Evolutionary conservation across 2,113 vertebrate species (phyloP).

Genomic region (Cyprinodon variegatus): DNA sequence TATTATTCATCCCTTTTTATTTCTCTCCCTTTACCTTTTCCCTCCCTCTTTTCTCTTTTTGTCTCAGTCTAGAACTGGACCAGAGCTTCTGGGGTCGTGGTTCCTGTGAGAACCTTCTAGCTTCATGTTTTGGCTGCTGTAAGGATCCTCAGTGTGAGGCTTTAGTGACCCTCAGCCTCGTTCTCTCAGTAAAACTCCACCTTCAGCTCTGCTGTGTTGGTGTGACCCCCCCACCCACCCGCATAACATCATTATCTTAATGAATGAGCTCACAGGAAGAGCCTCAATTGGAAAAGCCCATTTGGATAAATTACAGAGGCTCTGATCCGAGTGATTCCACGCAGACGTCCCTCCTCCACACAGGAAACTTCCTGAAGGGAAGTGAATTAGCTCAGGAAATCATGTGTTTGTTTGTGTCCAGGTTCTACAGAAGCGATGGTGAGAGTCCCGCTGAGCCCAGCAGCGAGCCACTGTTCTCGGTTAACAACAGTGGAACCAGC

Average conservation of each 20-base stretch:
- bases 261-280: slow-evolving; percentile 60
- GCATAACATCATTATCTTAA: slow-evolving; percentile 55
- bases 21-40: too few relatives aligned
- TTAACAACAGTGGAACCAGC: slow-evolving; percentile 87
- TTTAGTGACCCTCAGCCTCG: too few relatives aligned
- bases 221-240: not conserved
- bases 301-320: slow-evolving; percentile 56
- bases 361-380: slow-evolving; percentile 40
- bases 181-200: not conserved
- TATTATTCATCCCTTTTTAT: too few relatives aligned
- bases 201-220: not conserved
- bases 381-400: slow-evolving; percentile 19
- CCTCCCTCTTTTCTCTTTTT: too few relatives aligned
- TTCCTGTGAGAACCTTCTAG: too few relatives aligned
- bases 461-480: slow-evolving; percentile 89
- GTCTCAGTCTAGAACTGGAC: too few relatives aligned
- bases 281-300: slow-evolving; percentile 36
- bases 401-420: slow-evolving; percentile 49
- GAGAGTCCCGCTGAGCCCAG: slow-evolving; percentile 91
- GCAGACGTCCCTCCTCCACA: slow-evolving; percentile 42
- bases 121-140: too few relatives aligned
- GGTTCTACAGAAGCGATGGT: slow-evolving; percentile 91
- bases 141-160: too few relatives aligned
- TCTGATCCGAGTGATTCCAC: slow-evolving; percentile 32
- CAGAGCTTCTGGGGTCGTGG: too few relatives aligned